These are phyloP conservation scores for Lymantria monacha DNA, from an alignment of 2,888 invertebrate species.

Conservation along the genomic window DNA sequence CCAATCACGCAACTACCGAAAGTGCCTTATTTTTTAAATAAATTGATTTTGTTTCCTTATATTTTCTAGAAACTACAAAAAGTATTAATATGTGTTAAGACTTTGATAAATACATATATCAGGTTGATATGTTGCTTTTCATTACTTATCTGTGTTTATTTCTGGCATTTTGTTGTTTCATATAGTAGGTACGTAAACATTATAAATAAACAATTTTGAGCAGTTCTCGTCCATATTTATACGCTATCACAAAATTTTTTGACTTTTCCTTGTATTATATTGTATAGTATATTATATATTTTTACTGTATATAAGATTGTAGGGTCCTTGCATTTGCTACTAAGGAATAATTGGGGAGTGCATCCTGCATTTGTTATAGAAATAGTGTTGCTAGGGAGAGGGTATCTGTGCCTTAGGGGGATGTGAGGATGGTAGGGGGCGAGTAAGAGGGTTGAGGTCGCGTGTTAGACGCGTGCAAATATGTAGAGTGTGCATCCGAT, in stretches of 20 bases:
- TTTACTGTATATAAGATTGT: too few relatives aligned
- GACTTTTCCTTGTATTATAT: too few relatives aligned
- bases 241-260: too few relatives aligned
- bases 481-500: conserved; percentile 48
- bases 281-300: too few relatives aligned
- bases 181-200: background rate
- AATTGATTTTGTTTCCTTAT: too few relatives aligned
- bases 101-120: too few relatives aligned
- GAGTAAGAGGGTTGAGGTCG: conserved; percentile 21
- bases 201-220: background rate
- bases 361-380: conserved; percentile 45
- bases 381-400: conserved; percentile 28
- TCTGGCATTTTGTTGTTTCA: background rate
- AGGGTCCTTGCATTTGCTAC: conserved; percentile 8
- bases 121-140: background rate
- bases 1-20: too few relatives aligned
- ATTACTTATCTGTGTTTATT: background rate
- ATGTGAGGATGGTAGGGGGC: conserved; percentile 7
- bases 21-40: too few relatives aligned
- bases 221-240: too few relatives aligned
- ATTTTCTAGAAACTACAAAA: too few relatives aligned
- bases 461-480: conserved; percentile 50
- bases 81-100: too few relatives aligned
- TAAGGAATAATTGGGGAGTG: conserved; percentile 29
- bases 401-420: conserved; percentile 29